Percentiles rank a stretch among this genome's conserved stretches.
These are phyloP conservation scores for Dioctria linearis DNA, from an alignment of 2,888 invertebrate species.

Conservation along the genomic window DNA sequence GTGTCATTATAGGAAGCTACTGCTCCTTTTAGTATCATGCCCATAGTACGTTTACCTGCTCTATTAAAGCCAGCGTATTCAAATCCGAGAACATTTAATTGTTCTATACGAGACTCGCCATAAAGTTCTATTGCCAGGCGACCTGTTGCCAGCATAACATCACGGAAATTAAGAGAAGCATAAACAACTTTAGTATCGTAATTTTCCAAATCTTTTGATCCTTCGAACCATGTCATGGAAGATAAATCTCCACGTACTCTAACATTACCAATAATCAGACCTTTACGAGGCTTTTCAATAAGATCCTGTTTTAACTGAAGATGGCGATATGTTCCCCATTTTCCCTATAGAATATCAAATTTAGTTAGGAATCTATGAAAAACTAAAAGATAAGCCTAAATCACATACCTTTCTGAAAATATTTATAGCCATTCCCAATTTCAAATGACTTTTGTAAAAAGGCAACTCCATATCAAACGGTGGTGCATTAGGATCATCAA, in stretches of 20 bases:
- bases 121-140: constrained; percentile 88
- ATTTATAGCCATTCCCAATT: constrained; percentile 85
- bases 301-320: constrained; percentile 75
- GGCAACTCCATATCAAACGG: constrained; percentile 77
- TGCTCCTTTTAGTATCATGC: constrained; percentile 73
- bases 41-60: constrained; percentile 79
- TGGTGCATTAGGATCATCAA: constrained; percentile 77
- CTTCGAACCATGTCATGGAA: constrained; percentile 88
- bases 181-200: constrained; percentile 74
- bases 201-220: constrained; percentile 74
- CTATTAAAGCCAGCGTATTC: constrained; percentile 77
- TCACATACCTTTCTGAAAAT: constrained; percentile 75
- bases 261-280: constrained; percentile 85
- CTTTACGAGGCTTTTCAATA: constrained; percentile 69
- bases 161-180: constrained; percentile 92
- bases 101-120: constrained; percentile 76
- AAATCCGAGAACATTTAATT: constrained; percentile 80
- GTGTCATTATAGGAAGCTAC: constrained; percentile 73
- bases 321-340: constrained; percentile 89
- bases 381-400: background rate
- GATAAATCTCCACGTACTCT: constrained; percentile 88
- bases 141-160: constrained; percentile 94
- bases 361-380: background rate
- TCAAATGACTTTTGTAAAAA: constrained; percentile 78
- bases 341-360: constrained; percentile 63